Evolutionary conservation across 1,140 invertebrate species (phyloP), one percentile per base, ranked within the genome.

Genomic region (Brachionus rotundiformis): DNA sequence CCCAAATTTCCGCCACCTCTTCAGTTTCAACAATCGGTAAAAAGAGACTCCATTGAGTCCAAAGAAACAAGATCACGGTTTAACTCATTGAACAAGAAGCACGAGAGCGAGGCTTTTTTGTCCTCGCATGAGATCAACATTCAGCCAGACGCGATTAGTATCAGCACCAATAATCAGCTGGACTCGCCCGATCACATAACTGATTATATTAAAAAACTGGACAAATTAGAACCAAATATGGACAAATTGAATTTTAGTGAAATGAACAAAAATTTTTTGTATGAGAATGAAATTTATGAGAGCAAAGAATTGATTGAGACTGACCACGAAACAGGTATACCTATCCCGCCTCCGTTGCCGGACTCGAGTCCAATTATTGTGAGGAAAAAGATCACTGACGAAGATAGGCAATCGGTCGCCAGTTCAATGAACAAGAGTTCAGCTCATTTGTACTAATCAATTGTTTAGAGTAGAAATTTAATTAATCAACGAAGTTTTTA

Each of bases 111-210:
- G 31, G 76, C 49, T 6, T 79, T 79, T 33, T 25, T 36, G 29
- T 79, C 76, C 13, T 79, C 76, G 47, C 76, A 79, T 33, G 76
- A 79, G 47, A 79, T 79, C 11, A 79, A 79, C n/a, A 59, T 79
- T 29, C 76, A 79, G 36, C 25, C 47, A 16, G 76, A 79, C 19
- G 59, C 59, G 27, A 63, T 63, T 19, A 79, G 76, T 29, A 63
- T 79, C 31, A 25, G 31, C 1, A 79, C 47, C 27, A 36, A 79
- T 59, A 54, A 79, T 79, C 44, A 41, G 47, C 16, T 59, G 11
- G 76, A 79, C 23, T 79, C 76, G 54, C 76, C 47, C 7, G 33
- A 79, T 13, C 16, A 79, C 44, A 19, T 54, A 1, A 59, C 44
- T 73, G 68, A 73, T 73, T 73, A 73, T 44, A 73, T 73, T 25